Evolutionary conservation across 2,797 vertebrate species (phyloP), one percentile per base, ranked within the genome.

Genomic region (Amblyopsis hoosieri): DNA sequence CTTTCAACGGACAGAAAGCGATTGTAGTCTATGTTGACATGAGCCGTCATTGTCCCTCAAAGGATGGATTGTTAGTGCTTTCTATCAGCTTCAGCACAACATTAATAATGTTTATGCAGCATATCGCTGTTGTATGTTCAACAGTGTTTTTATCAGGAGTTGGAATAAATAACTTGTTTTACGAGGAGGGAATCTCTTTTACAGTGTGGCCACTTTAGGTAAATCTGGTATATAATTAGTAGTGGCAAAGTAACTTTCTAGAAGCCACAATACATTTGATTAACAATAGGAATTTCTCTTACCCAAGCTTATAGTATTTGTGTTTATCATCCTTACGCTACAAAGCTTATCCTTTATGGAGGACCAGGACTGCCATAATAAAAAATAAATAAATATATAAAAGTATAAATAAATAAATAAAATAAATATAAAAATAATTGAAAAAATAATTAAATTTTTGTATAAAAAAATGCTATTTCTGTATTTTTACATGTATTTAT

Each of bases 221-320:
- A 51, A 17, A 9, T 14, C 15, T 51, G 49, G 17, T 14, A 10
- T 51, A 15, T 7, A 47, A 50, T 8, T 14, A 37, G 19, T 50
- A 17, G 7, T 17, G 49, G 8, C 49, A 47, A 55, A 50, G 66
- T 9, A 15, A 15, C 10, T 14, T 66, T 56, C 37, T 33, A 45
- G 55, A 45, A 60, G 15, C 33, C 50, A 54, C 53, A 52, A 50
- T 57, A 51, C 60, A 54, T 45, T 59, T 50, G 3, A 14, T 42
- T 52, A 54, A 59, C 48, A 67, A 69, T 62, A 49, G 9, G 11
- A 14, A 31, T 33, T 42, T 42, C 37, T 59, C 13, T 55, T 57
- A 69, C 46, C 52, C 3, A 55, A 13, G 71, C 60, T 66, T 42
- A 69, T 64, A 62, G 61, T 79, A 61, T 52, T 58, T 72, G 29